These are phyloP conservation scores for Lipotes vexillifer DNA, from an alignment of 2,113 vertebrate genomes.

Conservation along the genomic window DNA sequence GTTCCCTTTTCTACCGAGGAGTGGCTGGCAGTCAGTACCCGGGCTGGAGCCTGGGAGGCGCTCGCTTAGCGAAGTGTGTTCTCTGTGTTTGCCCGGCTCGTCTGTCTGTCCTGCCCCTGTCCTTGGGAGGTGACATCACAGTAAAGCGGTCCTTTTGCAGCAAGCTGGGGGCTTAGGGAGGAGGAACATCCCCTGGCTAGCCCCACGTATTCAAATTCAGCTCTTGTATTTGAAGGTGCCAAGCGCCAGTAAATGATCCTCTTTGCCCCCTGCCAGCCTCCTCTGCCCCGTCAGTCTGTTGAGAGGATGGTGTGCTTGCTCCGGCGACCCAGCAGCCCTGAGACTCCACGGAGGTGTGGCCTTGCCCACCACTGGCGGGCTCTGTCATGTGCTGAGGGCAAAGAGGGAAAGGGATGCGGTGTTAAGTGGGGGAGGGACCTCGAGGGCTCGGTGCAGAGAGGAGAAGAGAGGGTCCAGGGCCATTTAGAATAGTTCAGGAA, in stretches of 20 bases:
- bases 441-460: background rate
- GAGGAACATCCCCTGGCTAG: fast-evolving
- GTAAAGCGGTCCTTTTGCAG: background rate
- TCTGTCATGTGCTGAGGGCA: background rate
- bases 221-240: background rate
- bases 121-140: background rate
- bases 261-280: background rate
- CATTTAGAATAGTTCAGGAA: background rate
- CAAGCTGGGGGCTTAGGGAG: background rate
- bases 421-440: background rate
- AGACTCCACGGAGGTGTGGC: too few species aligned
- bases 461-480: background rate
- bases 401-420: background rate
- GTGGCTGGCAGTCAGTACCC: fast-evolving
- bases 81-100: background rate
- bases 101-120: background rate
- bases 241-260: fast-evolving
- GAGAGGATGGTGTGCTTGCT: too few species aligned
- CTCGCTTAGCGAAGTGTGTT: fast-evolving
- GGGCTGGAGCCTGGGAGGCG: background rate
- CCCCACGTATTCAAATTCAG: background rate
- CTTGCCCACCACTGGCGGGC: background rate
- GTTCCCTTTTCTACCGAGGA: background rate
- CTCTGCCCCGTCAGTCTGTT: background rate
- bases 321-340: background rate